Evolutionary conservation across 2,797 vertebrate species (phyloP).

Genomic region (Epinephelus malabaricus): DNA sequence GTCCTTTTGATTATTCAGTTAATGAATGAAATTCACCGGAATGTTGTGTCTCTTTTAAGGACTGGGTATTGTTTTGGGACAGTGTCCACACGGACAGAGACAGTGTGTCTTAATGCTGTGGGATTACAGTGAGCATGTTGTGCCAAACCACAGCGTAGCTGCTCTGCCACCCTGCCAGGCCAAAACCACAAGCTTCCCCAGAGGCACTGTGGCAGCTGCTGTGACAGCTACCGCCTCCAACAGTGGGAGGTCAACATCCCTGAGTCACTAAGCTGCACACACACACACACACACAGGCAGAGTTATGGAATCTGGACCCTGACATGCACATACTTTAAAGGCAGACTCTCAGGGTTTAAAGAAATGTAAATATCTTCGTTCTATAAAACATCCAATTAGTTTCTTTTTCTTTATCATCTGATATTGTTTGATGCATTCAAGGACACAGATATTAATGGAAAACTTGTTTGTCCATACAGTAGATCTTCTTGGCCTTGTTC

Average conservation of each 20-base stretch:
- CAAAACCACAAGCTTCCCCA: conserved; percentile 60
- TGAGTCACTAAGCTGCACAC: conserved; percentile 17
- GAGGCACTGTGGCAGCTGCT: conserved; percentile 62
- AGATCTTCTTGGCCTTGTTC: neutral
- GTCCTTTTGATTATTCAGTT: neutral
- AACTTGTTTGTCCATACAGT: neutral
- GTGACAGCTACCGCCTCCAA: conserved; percentile 45
- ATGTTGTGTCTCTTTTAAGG: neutral
- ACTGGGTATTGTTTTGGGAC: conserved; percentile 10
- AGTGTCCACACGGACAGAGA: conserved; percentile 14
- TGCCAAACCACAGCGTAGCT: conserved; percentile 72
- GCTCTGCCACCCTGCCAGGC: conserved; percentile 62
- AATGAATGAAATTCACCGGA: neutral
- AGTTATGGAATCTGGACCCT: conserved; percentile 16
- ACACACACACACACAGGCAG: conserved; percentile 15
- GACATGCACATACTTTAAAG: conserved; percentile 1
- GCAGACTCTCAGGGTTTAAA: neutral
- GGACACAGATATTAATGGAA: neutral
- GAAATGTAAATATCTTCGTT: neutral
- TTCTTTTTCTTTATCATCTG: neutral
- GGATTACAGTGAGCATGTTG: conserved; percentile 54
- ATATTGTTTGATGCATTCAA: neutral
- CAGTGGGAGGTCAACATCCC: conserved; percentile 33
- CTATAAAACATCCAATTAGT: neutral
- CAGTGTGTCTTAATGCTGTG: conserved; percentile 49